Evolutionary conservation across 2,888 invertebrate genomes (phyloP), one percentile per base, ranked within the genome.

Genomic region (Erebia palarica): DNA sequence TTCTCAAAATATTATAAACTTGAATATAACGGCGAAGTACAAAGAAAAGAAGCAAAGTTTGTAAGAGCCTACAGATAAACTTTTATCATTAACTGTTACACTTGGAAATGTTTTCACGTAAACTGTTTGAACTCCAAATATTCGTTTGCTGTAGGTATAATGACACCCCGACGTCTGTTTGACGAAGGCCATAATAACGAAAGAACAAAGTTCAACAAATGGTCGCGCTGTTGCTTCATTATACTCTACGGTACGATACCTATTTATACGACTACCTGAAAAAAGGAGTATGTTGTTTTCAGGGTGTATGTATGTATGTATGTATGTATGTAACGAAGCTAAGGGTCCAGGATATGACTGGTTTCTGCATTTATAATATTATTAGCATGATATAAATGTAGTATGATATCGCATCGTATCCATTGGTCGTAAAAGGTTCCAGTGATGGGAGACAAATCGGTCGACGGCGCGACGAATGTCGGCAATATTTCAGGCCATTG

Each of bases 181-280:
- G 71, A 71, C 71, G 71, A 71, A 73, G 58, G 66, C 69, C 73
- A 70, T 68, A 74, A 66, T 71, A 70, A 68, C 21, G 65, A 63
- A 65, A 72, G 72, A 61, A 72, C 72, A 70, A 72, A 72, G 72
- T 74, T 70, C 68, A 68, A 74, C 70, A 69, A 73, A 73, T 74
- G 57, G 71, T 72, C 70, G 59, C 69, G 59, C 51, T 27, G 59
- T 55, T 58, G 13, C 27, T 7, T 10, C 14, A 42, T 49, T 49
- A 49, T 16, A 16, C 36, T 36, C 7, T 49, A 16, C 53, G 51
- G 55, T 53, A 65, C 53, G 51, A 51, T n/a, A 1, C n/a, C 47
- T 47, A 11, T 10, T 10, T 21, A n/a, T n/a, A n/a, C n/a, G n/a
- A n/a, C n/a, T n/a, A n/a, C n/a, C n/a, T n/a, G n/a, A n/a, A n/a